These are phyloP conservation scores for Epinephelus cyanopodus DNA, from an alignment of 2,113 vertebrate species.

Conservation along the genomic window DNA sequence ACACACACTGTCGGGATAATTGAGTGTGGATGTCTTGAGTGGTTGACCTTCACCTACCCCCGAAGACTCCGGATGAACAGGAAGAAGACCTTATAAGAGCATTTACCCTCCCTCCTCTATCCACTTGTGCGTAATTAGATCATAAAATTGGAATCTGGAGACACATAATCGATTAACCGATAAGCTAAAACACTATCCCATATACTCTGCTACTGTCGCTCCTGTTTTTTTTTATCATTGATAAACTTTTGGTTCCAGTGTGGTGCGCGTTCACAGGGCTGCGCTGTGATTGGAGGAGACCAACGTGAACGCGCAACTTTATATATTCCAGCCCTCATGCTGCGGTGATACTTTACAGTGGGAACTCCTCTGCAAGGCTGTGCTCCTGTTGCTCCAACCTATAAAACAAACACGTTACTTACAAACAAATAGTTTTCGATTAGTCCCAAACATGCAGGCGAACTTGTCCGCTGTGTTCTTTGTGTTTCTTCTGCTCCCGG, in stretches of 20 bases:
- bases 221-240: constrained; percentile 10
- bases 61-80: constrained; percentile 26
- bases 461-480: constrained; percentile 74
- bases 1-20: constrained; percentile 46
- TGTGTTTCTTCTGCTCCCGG: constrained; percentile 75
- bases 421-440: too few species aligned
- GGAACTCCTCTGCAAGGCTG: not conserved
- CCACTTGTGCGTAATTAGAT: too few species aligned
- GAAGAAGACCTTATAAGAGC: constrained; percentile 21
- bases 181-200: not conserved
- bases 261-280: constrained; percentile 46
- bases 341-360: not conserved
- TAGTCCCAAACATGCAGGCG: constrained; percentile 68
- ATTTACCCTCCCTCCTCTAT: not conserved
- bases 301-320: constrained; percentile 51
- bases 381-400: not conserved
- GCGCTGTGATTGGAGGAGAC: constrained; percentile 68
- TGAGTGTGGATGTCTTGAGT: constrained; percentile 56
- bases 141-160: not conserved
- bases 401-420: not conserved
- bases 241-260: constrained; percentile 41
- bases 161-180: not conserved
- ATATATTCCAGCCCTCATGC: constrained; percentile 38
- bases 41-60: constrained; percentile 35
- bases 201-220: not conserved